These are phyloP conservation scores for Pseudoips prasinana DNA, from an alignment of 2,888 invertebrate genomes.

Conservation along the genomic window DNA sequence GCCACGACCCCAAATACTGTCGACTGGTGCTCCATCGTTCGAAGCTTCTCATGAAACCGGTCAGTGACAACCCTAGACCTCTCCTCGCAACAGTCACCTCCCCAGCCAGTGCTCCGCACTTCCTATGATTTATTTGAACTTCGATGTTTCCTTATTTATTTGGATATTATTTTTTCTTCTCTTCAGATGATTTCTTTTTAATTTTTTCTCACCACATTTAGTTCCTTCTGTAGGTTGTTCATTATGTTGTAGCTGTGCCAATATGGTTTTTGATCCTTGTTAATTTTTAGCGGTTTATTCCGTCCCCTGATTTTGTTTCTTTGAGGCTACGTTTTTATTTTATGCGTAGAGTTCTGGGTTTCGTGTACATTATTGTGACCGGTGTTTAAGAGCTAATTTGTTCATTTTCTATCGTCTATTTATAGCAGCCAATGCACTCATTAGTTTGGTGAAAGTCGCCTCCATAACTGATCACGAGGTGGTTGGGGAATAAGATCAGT, in stretches of 20 bases:
- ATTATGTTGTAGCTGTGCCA: slow-evolving; percentile 31
- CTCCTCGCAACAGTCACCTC: slow-evolving; percentile 45
- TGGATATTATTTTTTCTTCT: slow-evolving; percentile 38
- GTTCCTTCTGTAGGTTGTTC: slow-evolving; percentile 29
- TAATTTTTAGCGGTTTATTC: slow-evolving; percentile 33
- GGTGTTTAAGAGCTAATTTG: slow-evolving; percentile 34
- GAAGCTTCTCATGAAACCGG: slow-evolving; percentile 97
- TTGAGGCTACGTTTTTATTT: slow-evolving; percentile 27
- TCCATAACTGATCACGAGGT: too few species aligned
- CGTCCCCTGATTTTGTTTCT: slow-evolving; percentile 36
- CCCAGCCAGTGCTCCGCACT: slow-evolving; percentile 47
- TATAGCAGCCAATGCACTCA: too few species aligned
- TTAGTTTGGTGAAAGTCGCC: too few species aligned
- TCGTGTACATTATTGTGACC: slow-evolving; percentile 32
- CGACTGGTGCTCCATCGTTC: slow-evolving; percentile 98
- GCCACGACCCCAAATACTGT: slow-evolving; percentile 97
- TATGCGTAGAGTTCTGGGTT: slow-evolving; percentile 31
- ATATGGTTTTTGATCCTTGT: slow-evolving; percentile 34
- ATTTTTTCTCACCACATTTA: slow-evolving; percentile 32
- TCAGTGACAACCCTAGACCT: slow-evolving; percentile 83
- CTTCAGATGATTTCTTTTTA: slow-evolving; percentile 30
- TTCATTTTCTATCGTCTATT: slow-evolving; percentile 36
- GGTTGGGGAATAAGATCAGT: too few species aligned
- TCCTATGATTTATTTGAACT: slow-evolving; percentile 41
- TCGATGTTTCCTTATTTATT: slow-evolving; percentile 47